Percentiles rank a stretch among this genome's conserved stretches.
These are phyloP conservation scores for Papilio dardanus DNA, from an alignment of 1,140 invertebrate genomes.

Conservation along the genomic window DNA sequence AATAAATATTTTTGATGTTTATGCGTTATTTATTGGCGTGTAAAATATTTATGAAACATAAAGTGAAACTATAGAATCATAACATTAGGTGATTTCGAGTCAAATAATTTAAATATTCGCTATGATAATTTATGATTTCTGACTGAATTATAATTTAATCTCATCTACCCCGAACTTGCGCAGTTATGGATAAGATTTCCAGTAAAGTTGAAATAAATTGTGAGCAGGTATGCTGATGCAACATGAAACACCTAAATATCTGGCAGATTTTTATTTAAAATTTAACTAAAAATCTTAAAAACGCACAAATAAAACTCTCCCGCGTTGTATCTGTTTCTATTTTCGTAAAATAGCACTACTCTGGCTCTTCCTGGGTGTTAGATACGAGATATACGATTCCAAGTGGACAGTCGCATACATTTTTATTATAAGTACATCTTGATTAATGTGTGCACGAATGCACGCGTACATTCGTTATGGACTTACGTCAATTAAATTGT, in stretches of 20 bases:
- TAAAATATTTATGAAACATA: constrained; percentile 28
- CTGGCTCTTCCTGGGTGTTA: neutral
- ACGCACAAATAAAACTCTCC: neutral
- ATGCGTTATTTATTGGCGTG: neutral
- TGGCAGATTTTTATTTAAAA: neutral
- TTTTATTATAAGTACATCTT: neutral
- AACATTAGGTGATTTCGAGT: neutral
- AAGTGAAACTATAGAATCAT: constrained; percentile 6
- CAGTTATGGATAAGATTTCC: neutral
- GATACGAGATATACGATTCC: neutral
- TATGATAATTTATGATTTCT: neutral
- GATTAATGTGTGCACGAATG: neutral
- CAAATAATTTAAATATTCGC: neutral
- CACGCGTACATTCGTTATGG: neutral
- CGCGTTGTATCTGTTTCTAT: constrained; percentile 5
- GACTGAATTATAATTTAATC: neutral
- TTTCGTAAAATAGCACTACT: neutral
- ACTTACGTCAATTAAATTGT: no score
- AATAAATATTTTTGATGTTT: constrained; percentile 17
- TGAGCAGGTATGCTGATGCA: neutral
- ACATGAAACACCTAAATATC: neutral
- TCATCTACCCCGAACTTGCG: neutral
- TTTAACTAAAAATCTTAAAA: neutral
- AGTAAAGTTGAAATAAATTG: neutral
- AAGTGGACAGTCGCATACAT: neutral